A percentile compares a stretch with the other conserved stretches of the same genome.
phyloP scores from a whole-genome alignment of 2,797 vertebrate genomes.

The Nasua narica region DNA sequence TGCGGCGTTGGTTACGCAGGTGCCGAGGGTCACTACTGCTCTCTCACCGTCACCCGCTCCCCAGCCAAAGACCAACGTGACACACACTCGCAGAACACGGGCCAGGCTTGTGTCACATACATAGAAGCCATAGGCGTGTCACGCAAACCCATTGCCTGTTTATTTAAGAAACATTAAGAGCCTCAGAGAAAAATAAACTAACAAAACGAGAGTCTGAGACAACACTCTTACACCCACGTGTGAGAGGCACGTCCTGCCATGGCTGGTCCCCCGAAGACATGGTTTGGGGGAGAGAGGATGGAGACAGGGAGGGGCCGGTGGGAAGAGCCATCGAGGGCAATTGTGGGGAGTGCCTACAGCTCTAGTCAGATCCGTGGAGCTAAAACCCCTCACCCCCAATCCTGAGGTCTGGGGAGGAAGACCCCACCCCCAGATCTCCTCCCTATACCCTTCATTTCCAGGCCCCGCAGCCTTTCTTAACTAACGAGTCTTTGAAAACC shows the following conservation, averaged over 20 bases:
- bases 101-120: conserved; percentile 53
- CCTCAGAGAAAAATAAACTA: conserved; percentile 60
- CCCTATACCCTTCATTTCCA: background rate
- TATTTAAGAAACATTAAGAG: conserved; percentile 66
- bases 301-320: background rate
- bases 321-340: background rate
- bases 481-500: background rate
- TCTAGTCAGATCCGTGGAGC: background rate
- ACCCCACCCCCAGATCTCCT: background rate
- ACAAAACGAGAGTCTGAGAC: conserved; percentile 39
- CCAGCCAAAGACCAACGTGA: conserved; percentile 50
- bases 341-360: background rate
- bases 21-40: conserved; percentile 16
- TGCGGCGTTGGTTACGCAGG: background rate
- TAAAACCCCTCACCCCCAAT: background rate
- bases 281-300: background rate
- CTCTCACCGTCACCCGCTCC: conserved; percentile 13
- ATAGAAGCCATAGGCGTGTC: conserved; percentile 46
- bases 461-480: background rate
- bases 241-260: background rate
- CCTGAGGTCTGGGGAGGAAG: background rate
- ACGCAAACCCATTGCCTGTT: conserved; percentile 45
- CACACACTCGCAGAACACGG: conserved; percentile 34
- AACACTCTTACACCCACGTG: background rate
- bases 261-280: background rate